These are phyloP conservation scores for Argyrosomus japonicus DNA, from an alignment of 2,113 vertebrate genomes.

Conservation along the genomic window DNA sequence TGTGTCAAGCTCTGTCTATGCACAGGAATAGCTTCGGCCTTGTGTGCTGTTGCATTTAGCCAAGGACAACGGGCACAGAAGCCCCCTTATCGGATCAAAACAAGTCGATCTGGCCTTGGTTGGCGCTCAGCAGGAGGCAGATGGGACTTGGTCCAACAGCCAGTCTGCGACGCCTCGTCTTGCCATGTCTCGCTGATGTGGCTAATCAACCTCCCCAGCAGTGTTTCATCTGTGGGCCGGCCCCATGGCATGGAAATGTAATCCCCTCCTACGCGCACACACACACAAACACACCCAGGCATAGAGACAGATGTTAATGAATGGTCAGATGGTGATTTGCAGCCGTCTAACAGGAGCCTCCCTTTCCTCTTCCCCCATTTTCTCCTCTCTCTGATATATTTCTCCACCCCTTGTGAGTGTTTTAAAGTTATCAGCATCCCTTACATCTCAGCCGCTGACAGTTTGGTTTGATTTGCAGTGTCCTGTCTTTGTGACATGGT, in stretches of 20 bases:
- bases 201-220: constrained; percentile 55
- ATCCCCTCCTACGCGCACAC: constrained; percentile 37
- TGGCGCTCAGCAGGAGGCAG: constrained; percentile 33
- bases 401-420: constrained; percentile 3
- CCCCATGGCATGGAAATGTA: constrained; percentile 25
- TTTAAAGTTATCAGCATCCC: constrained; percentile 37
- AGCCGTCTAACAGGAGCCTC: neutral
- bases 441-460: constrained; percentile 5
- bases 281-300: constrained; percentile 20
- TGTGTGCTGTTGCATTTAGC: neutral
- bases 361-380: constrained; percentile 3
- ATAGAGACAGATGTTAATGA: constrained; percentile 24
- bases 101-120: constrained; percentile 17
- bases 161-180: constrained; percentile 28
- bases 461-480: constrained; percentile 12
- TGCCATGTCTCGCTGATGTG: constrained; percentile 44
- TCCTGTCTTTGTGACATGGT: neutral
- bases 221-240: constrained; percentile 34
- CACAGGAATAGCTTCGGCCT: neutral
- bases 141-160: constrained; percentile 40
- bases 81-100: constrained; percentile 12
- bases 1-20: neutral
- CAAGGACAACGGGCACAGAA: constrained; percentile 14
- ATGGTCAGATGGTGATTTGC: constrained; percentile 37
- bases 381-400: constrained; percentile 3